phyloP scores from a whole-genome alignment of 2,888 invertebrate genomes.

The Pterostichus madidus region DNA sequence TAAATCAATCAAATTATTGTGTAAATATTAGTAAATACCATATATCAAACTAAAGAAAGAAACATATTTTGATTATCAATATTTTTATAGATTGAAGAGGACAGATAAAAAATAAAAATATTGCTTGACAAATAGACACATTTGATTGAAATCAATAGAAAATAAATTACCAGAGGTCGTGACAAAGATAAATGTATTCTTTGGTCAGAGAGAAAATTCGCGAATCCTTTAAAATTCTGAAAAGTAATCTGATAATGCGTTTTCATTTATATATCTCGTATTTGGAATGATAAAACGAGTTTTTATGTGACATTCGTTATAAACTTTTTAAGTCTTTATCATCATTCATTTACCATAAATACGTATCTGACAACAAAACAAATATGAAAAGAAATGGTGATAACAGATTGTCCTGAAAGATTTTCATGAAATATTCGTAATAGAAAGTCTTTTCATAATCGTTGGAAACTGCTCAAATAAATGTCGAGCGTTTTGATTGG shows the following conservation, averaged over 20 bases:
- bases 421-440: not conserved
- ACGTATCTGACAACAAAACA: slow-evolving; percentile 8
- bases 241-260: slow-evolving; percentile 33
- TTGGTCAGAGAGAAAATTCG: not conserved
- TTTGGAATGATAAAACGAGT: slow-evolving; percentile 2
- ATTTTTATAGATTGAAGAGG: too few relatives aligned
- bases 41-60: not conserved
- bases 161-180: slow-evolving; percentile 16
- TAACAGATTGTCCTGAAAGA: not conserved
- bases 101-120: slow-evolving; percentile 1
- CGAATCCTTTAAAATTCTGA: slow-evolving; percentile 31
- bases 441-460: not conserved
- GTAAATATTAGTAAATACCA: too few relatives aligned
- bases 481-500: not conserved
- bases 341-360: not conserved
- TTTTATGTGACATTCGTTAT: slow-evolving; percentile 28
- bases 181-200: slow-evolving; percentile 33
- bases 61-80: too few relatives aligned
- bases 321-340: slow-evolving; percentile 10
- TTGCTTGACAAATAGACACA: slow-evolving; percentile 19
- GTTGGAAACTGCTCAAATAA: not conserved
- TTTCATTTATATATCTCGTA: slow-evolving; percentile 26
- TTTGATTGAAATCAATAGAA: slow-evolving; percentile 24
- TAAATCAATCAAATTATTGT: too few relatives aligned
- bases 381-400: slow-evolving; percentile 1